These are phyloP conservation scores for Hydropotes inermis DNA, from an alignment of 2,113 vertebrate genomes.

Conservation along the genomic window DNA sequence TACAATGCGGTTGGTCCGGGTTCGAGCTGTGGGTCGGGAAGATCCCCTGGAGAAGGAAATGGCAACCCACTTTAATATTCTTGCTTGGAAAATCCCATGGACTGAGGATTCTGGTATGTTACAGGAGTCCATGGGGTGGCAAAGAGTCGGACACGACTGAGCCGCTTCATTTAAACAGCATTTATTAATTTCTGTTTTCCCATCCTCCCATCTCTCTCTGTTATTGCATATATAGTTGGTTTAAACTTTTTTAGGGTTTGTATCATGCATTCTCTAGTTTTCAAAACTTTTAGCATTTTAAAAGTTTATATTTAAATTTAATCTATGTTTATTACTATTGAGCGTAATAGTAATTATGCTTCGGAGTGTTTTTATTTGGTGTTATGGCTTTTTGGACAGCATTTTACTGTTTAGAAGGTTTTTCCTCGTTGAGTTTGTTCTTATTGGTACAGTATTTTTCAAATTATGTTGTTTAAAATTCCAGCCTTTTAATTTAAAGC, in stretches of 20 bases:
- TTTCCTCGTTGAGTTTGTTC: neutral
- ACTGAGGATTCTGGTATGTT: no score
- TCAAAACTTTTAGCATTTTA: neutral
- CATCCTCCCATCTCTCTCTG: neutral
- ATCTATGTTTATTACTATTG: neutral
- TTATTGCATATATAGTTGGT: neutral
- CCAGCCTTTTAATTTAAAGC: neutral
- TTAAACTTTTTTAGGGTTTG: neutral
- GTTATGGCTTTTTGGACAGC: neutral
- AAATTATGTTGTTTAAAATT: neutral
- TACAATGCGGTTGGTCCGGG: no score
- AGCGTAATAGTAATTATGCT: neutral
- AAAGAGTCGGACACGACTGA: no score
- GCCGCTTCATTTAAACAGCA: neutral
- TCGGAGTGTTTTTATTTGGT: neutral
- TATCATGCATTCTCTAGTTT: neutral
- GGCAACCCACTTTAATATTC: no score
- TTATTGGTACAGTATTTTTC: neutral
- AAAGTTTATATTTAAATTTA: neutral
- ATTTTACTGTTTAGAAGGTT: neutral
- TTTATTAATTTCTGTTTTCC: neutral
- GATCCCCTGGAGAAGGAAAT: no score
- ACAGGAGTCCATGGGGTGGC: no score
- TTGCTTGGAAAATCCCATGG: no score
- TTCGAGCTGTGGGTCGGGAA: no score